These are phyloP conservation scores for Oceanites oceanicus DNA, from an alignment of 2,113 vertebrate species.

Conservation along the genomic window DNA sequence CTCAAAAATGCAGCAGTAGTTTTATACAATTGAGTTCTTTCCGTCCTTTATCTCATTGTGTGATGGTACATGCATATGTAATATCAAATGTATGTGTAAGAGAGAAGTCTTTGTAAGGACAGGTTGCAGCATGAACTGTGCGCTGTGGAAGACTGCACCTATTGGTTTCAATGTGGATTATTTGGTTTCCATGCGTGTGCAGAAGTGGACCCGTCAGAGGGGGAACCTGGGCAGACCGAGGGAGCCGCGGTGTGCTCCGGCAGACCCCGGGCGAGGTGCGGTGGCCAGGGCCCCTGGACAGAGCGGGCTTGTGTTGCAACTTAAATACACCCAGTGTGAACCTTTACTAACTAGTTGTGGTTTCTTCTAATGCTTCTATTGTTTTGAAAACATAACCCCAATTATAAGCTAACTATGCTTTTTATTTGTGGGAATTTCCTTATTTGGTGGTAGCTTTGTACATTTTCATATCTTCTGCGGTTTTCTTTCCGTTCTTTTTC, in stretches of 20 bases:
- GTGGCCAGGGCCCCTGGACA: not conserved
- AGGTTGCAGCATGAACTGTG: not conserved
- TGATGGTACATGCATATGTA: not conserved
- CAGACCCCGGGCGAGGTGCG: not conserved
- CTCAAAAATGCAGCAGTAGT: not conserved
- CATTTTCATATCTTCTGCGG: not conserved
- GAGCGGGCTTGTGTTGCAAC: not conserved
- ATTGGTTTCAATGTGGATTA: fast-evolving
- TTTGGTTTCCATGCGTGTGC: not conserved
- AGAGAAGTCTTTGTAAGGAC: not conserved
- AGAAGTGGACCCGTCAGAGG: not conserved
- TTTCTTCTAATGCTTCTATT: not conserved
- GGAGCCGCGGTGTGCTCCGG: fast-evolving
- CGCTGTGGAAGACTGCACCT: not conserved
- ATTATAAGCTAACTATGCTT: not conserved
- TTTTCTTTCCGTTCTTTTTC: not conserved
- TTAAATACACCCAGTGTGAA: not conserved
- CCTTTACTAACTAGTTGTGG: not conserved
- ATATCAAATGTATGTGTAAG: too few relatives aligned
- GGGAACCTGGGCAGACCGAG: not conserved
- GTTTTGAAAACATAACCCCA: not conserved
- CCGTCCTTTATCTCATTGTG: not conserved
- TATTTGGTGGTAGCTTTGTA: not conserved
- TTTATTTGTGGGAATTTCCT: not conserved
- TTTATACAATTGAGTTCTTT: not conserved